Evolutionary conservation across 2,113 vertebrate species (phyloP), one percentile per base, ranked within the genome.

Genomic region (Romanogobio albipinnatus): DNA sequence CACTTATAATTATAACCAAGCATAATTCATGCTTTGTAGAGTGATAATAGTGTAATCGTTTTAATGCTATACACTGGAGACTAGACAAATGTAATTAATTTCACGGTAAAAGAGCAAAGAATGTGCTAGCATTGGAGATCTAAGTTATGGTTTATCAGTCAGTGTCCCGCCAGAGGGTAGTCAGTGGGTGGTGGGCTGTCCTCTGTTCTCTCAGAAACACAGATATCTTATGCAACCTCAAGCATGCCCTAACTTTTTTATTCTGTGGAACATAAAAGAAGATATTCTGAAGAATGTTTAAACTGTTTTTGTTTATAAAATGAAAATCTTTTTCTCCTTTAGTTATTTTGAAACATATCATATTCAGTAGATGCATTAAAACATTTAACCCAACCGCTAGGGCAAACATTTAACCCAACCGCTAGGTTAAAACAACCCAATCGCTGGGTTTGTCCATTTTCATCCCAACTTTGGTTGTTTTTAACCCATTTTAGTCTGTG

Each of bases 141-240:
- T 76, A 76, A 76, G 74, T 51, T 53, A 17, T 53, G 14, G 26
- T 15, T 76, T 53, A 76, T 53, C 47, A 75, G 73, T 6, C 73
- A 24, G 22, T 75, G 43, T 51, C 73, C 47, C 9, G 14, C 73
- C 73, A 51, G 73, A 49, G 45, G 73, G n/a, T 26, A 53, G 13
- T 76, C 14, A 76, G 74, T 76, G 74, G 24, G 74, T 51, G 74
- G 74, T 53, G 74, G 74, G 13, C n/a, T 49, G 39, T 75, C 17
- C 73, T 26, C 73, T 76, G 39, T 73, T 73, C 39, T 76, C 43
- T 29, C 17, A 70, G 66, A 70, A 17, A 43, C 36, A 3, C 74
- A 43, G 47, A 76, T 51, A 53, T 76, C 73, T 51, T 29, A 68
- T 68, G 33, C 3, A 68, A 39, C 15, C 29, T 45, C 71, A 13